Conservation (phyloP, 2,113 vertebrate genomes). For the Lutjanus erythropterus region DNA sequence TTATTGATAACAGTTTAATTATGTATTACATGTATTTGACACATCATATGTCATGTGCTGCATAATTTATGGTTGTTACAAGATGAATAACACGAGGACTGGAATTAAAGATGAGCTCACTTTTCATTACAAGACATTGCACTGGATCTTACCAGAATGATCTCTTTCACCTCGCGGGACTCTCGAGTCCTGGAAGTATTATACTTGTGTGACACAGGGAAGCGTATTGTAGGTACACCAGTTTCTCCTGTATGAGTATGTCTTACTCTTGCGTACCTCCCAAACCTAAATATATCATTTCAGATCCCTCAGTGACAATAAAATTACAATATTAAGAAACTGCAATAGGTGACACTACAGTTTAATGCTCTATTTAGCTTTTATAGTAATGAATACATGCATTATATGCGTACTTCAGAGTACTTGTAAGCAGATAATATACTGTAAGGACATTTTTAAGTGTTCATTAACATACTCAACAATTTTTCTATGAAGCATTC, state of each 20-base stretch:
- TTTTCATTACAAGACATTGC: conserved; percentile 27
- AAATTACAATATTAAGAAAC: neutral
- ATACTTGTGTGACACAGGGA: neutral
- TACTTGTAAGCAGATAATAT: neutral
- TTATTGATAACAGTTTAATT: conserved; percentile 34
- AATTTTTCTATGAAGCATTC: neutral
- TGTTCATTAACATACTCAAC: neutral
- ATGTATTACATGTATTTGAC: conserved; percentile 19
- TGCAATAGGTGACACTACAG: neutral
- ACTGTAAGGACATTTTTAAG: no score
- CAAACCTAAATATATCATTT: neutral
- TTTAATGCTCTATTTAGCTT: neutral
- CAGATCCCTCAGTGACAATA: neutral
- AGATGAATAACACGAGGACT: conserved; percentile 2
- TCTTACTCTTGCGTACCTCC: neutral
- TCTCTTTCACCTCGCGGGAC: neutral
- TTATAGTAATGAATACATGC: neutral
- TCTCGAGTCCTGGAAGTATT: neutral
- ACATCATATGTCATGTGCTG: conserved; percentile 17
- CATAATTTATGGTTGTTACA: conserved; percentile 31
- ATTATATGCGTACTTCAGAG: neutral
- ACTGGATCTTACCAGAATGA: neutral
- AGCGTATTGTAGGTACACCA: neutral
- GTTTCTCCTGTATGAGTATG: neutral
- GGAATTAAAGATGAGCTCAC: conserved; percentile 13